Base-by-base conservation (phyloP, 2,113 vertebrate genomes). In the Oryzias melastigma region DNA sequence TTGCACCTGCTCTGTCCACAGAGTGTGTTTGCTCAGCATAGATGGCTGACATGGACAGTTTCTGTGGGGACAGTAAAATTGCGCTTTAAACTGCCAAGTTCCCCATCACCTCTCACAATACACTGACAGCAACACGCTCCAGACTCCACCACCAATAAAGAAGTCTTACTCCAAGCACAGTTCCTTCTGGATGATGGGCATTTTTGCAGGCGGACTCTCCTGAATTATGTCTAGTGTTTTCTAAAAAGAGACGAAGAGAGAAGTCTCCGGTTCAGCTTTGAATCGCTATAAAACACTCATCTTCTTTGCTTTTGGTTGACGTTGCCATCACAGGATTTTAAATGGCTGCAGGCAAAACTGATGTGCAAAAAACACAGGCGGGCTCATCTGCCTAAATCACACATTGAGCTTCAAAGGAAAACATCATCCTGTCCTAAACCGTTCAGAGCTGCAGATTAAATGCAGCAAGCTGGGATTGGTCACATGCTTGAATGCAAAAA, bases 151-250 rank as follows among this genome's bases (percentile, higher is more conserved):
- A 27, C 44, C 59, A 56, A 66, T 70, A 56, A 65, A 62, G 48
- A 35, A 64, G 76, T 69, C 61, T 75, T 67, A 69, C 53, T 29
- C 63, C 12, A 44, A 54, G 62, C 52, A 49, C 42, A 60, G 35
- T 20, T 50, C 45, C 35, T 54, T 64, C 49, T 48, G 48, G 61
- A 61, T 40, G 20, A 70, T 44, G 25, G 35, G 16, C 24, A 18
- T 53, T 66, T 73, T 71, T 41, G 62, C n/a, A 52, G 48, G 29
- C 49, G 46, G 4, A 4, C 42, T 41, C 45, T 58, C 65, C 42
- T 54, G 47, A 67, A 20, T 17, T 6, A 22, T 42, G 71, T 75
- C 7, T 65, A 60, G 47, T 25, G 56, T 54, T 65, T 65, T 43
- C 48, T 22, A 25, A 64, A 35, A 71, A 52, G 60, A 14, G 58